Percentiles rank a stretch among this genome's conserved stretches.
Conservation (phyloP, 2,888 invertebrate species). For the Seira musarum region DNA sequence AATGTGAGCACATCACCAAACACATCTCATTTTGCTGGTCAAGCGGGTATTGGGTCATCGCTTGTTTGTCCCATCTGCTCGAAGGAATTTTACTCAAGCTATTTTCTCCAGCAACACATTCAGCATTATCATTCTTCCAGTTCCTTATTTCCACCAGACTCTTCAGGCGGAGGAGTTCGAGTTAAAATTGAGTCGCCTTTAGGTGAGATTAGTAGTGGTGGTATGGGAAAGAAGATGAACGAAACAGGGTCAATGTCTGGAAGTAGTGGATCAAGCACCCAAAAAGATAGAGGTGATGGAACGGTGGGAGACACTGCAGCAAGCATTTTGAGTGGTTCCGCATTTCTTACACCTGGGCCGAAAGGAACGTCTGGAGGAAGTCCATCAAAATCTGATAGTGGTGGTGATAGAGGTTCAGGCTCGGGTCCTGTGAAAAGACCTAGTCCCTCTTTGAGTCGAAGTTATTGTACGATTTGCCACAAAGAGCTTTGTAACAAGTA, state of each 20-base stretch:
- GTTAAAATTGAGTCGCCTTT: slow-evolving; percentile 60
- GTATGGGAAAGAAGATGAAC: slow-evolving; percentile 49
- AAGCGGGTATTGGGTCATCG: slow-evolving; percentile 37
- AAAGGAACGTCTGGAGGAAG: slow-evolving; percentile 48
- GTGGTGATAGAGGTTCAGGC: slow-evolving; percentile 19
- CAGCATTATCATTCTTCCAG: slow-evolving; percentile 76
- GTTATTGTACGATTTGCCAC: slow-evolving; percentile 98
- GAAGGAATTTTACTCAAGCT: slow-evolving; percentile 81
- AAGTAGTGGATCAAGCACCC: slow-evolving; percentile 35
- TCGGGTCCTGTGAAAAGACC: slow-evolving; percentile 62
- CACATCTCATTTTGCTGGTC: slow-evolving; percentile 64
- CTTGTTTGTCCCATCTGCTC: slow-evolving; percentile 80
- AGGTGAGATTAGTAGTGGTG: slow-evolving; percentile 53
- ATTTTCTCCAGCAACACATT: slow-evolving; percentile 81
- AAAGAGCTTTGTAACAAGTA: slow-evolving; percentile 99
- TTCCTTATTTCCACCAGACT: slow-evolving; percentile 19
- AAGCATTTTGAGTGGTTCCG: slow-evolving; percentile 31
- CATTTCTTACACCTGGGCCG: slow-evolving; percentile 62
- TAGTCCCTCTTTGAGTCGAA: slow-evolving; percentile 73
- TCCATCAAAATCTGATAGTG: slow-evolving; percentile 39
- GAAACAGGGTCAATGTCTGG: slow-evolving; percentile 45
- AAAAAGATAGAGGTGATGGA: slow-evolving; percentile 43
- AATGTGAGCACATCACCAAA: slow-evolving; percentile 45
- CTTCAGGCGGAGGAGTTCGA: slow-evolving; percentile 31
- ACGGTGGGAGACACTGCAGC: not conserved